These are phyloP conservation scores for Alligator mississippiensis DNA, from an alignment of 2,113 vertebrate genomes.

Conservation along the genomic window DNA sequence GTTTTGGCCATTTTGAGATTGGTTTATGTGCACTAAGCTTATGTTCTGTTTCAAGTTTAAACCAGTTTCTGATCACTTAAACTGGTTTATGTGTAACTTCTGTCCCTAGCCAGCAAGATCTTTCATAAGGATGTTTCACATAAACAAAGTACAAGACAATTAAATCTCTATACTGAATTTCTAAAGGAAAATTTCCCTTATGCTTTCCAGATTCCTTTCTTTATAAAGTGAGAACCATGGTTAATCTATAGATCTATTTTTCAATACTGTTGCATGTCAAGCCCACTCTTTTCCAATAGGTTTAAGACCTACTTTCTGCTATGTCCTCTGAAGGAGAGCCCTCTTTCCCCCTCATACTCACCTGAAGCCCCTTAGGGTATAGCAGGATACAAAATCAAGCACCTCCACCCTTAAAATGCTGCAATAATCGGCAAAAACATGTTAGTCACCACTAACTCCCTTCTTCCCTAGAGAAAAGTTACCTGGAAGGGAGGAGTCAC, in stretches of 20 bases:
- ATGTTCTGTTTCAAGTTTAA: too few relatives aligned
- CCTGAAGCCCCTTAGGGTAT: too few relatives aligned
- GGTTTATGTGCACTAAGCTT: too few relatives aligned
- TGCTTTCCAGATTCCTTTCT: neutral
- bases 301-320: neutral
- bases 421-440: neutral
- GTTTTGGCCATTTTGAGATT: too few relatives aligned
- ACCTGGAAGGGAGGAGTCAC: neutral
- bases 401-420: rapidly evolving
- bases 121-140: too few relatives aligned
- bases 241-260: neutral
- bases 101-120: too few relatives aligned
- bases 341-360: too few relatives aligned
- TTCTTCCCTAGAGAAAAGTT: neutral
- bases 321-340: too few relatives aligned
- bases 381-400: neutral
- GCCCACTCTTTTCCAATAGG: neutral
- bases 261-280: neutral
- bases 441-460: too few relatives aligned
- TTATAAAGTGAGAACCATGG: neutral
- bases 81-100: too few relatives aligned
- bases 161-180: neutral
- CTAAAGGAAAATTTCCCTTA: neutral
- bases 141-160: neutral
- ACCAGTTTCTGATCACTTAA: too few relatives aligned